phyloP scores from a whole-genome alignment of 2,113 vertebrate species.

The Protobothrops flavoviridis region DNA sequence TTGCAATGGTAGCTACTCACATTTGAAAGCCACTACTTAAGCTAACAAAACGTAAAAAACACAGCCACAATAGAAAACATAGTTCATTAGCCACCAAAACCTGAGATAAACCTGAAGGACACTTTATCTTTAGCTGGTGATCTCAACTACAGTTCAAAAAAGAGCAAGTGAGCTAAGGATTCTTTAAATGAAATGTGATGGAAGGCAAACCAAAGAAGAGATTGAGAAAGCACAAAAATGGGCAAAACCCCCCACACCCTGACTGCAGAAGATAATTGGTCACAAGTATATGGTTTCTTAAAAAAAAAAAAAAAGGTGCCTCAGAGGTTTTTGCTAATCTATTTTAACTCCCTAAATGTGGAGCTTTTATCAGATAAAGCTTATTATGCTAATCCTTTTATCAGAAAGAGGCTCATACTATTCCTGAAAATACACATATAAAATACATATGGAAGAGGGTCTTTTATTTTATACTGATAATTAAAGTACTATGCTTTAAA shows the following conservation, averaged over 20 bases:
- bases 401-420: background rate
- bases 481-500: background rate
- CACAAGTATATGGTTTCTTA: background rate
- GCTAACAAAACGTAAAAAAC: background rate
- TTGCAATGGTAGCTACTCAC: background rate
- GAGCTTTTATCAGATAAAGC: background rate
- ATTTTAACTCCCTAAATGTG: background rate
- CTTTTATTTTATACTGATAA: background rate
- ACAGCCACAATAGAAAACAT: background rate
- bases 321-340: background rate
- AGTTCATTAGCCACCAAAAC: background rate
- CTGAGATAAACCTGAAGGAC: background rate
- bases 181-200: background rate
- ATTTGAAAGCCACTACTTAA: background rate
- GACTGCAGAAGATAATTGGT: background rate
- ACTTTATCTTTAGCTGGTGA: background rate
- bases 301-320: background rate
- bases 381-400: background rate
- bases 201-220: background rate
- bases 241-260: background rate
- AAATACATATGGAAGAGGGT: background rate
- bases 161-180: background rate
- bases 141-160: background rate
- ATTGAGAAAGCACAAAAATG: background rate
- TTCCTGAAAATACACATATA: background rate